phyloP scores from a whole-genome alignment of 2,888 invertebrate species.

The Acanthosepion pharaonis region DNA sequence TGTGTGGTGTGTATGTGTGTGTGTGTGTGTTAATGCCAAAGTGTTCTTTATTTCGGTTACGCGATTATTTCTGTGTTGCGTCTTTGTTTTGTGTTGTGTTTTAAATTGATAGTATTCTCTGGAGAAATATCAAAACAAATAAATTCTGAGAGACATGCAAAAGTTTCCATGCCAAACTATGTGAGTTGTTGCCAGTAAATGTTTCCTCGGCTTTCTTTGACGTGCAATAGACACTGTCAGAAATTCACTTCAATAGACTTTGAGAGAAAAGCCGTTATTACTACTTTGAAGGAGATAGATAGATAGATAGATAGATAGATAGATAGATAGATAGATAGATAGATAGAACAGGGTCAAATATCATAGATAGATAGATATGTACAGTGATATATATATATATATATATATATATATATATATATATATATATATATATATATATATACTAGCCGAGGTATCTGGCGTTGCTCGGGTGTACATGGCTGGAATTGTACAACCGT shows the following conservation, averaged over 20 bases:
- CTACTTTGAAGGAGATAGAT: not conserved
- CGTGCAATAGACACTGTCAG: not conserved
- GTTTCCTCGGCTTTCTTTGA: not conserved
- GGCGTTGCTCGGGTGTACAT: no score
- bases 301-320: not conserved
- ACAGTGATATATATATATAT: no score
- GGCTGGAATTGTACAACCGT: no score
- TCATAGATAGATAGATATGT: no score
- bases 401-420: no score
- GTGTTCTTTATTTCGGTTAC: not conserved
- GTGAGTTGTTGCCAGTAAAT: not conserved
- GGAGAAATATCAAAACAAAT: not conserved
- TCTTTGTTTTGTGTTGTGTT: not conserved
- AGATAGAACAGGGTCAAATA: no score
- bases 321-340: not conserved
- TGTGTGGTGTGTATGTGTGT: no score
- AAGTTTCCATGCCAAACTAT: not conserved
- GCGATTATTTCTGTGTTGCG: not conserved
- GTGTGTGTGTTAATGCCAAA: no score
- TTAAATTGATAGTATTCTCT: not conserved
- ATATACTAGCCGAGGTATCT: no score
- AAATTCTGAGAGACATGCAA: not conserved
- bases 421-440: no score
- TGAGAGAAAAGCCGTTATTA: not conserved
- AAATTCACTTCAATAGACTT: not conserved